Evolutionary conservation across 1,140 invertebrate genomes (phyloP), one percentile per base, ranked within the genome.

Genomic region (Drosophila virilis): DNA sequence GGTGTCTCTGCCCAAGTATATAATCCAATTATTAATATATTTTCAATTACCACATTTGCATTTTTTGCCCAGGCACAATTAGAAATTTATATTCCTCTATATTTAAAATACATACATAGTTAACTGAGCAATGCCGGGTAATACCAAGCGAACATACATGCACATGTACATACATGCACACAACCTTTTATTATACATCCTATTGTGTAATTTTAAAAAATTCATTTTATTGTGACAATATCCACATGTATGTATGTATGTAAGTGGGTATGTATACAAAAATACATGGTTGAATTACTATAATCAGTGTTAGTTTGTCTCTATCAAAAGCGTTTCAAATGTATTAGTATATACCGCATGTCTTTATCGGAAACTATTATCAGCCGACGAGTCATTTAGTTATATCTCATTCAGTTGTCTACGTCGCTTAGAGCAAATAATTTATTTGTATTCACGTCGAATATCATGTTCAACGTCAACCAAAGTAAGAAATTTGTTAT

Each of bases 401-500:
- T 9, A 42, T 38, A 40, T 22, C 13, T 45, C 28, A 40, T 13
- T 43, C 35, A 32, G 35, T 54, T 9, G 35, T n/a, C 6, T 10
- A 48, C n/a, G 28, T 22, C 35, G 43, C 35, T 22, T 60, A 22
- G 17, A 54, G 15, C 9, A 50, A 15, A 52, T 35, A 10, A 17
- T 17, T 48, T 35, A 22, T 43, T 35, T 8, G 5, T 12, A 15
- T 2, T 13, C 22, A 13, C 46, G n/a, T 43, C 37, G 7, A 12
- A 12, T 33, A 61, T 3, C n/a, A 50, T 60, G 58, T 61, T 12
- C 6, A 17, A 33, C 17, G 45, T 37, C 6, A 58, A 58, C 9
- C 37, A 59, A 17, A 48, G 13, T 2, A n/a, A 54, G 6, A 69
- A 58, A 60, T 86, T 70, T 37, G 92, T 94, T 15, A 94, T 96